These are phyloP conservation scores for Enteromius viviparus DNA, from an alignment of 2,797 vertebrate species.

Conservation along the genomic window DNA sequence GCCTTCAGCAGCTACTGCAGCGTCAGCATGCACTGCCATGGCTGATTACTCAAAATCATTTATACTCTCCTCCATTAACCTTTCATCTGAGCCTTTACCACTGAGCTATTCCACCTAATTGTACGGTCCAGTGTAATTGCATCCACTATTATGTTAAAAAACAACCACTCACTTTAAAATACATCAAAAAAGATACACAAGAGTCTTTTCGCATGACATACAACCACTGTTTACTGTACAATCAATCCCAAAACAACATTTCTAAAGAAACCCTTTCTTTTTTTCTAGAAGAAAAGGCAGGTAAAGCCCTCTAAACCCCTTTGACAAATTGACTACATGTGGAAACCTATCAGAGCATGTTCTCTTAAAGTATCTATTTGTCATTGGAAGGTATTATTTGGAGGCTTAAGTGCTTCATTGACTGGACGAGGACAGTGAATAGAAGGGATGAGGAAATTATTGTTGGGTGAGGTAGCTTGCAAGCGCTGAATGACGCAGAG, in stretches of 20 bases:
- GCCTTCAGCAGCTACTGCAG: constrained; percentile 7
- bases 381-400: constrained; percentile 31
- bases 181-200: background rate
- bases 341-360: constrained; percentile 5
- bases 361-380: constrained; percentile 25
- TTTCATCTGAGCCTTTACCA: constrained; percentile 43
- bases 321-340: constrained; percentile 39
- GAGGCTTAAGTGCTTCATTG: constrained; percentile 33
- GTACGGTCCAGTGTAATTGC: constrained; percentile 29
- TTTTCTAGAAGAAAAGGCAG: background rate
- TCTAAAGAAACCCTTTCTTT: background rate
- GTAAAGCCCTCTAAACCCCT: constrained; percentile 36
- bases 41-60: constrained; percentile 37
- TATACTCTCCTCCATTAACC: constrained; percentile 54
- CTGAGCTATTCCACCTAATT: constrained; percentile 33
- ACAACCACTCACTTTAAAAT: constrained; percentile 32
- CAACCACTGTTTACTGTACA: background rate
- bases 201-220: background rate
- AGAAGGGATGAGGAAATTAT: constrained; percentile 14
- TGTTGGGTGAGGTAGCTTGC: constrained; percentile 6
- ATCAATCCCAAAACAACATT: background rate
- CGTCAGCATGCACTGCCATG: constrained; percentile 46
- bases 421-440: constrained; percentile 29
- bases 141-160: constrained; percentile 32
- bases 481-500: constrained; percentile 4